These are phyloP conservation scores for Catocala fraxini DNA, from an alignment of 2,888 invertebrate genomes.

Conservation along the genomic window DNA sequence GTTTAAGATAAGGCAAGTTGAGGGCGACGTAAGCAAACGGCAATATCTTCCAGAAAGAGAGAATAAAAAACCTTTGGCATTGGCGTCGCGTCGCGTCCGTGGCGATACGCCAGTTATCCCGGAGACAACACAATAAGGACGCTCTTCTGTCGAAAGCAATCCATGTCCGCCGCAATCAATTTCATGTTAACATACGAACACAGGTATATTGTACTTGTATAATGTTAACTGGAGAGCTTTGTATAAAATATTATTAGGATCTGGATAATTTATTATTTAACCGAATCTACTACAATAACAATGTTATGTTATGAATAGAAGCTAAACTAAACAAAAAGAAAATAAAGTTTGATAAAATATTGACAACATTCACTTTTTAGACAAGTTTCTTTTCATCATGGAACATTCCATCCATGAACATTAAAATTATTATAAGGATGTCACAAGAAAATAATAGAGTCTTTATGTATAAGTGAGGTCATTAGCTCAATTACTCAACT, in stretches of 20 bases:
- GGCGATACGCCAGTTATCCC: constrained; percentile 75
- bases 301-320: no score
- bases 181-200: constrained; percentile 51
- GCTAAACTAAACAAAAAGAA: no score
- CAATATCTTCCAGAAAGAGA: constrained; percentile 72
- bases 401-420: not conserved
- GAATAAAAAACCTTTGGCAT: constrained; percentile 76
- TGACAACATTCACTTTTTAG: no score
- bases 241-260: constrained; percentile 14
- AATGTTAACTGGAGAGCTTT: constrained; percentile 14
- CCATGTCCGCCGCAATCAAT: constrained; percentile 75
- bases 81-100: constrained; percentile 62
- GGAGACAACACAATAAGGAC: constrained; percentile 83
- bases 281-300: no score
- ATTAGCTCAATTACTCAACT: constrained; percentile 50
- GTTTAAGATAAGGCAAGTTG: constrained; percentile 59
- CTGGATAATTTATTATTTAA: not conserved
- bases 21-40: constrained; percentile 68
- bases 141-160: constrained; percentile 77
- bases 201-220: constrained; percentile 31
- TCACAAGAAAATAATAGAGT: constrained; percentile 20
- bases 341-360: no score
- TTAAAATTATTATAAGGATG: not conserved
- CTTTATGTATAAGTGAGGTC: constrained; percentile 38
- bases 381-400: not conserved